Percentiles rank a stretch among this genome's conserved stretches.
These are phyloP conservation scores for Montipora foliosa DNA, from an alignment of 64 coral and sea anemone genomes.

Conservation along the genomic window DNA sequence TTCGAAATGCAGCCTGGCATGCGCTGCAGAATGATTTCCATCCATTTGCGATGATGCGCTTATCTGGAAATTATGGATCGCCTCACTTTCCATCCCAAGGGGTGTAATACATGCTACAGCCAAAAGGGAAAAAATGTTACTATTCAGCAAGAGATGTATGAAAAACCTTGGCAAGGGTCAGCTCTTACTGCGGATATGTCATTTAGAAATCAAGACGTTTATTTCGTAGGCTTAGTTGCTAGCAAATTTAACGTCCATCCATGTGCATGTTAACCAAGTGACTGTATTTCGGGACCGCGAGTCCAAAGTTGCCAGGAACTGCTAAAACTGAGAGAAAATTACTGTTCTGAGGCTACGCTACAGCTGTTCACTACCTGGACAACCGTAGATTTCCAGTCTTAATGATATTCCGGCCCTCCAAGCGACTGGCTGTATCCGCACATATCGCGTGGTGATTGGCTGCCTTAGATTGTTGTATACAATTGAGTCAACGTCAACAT, in stretches of 20 bases:
- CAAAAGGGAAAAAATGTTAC: neutral
- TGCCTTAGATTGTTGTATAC: neutral
- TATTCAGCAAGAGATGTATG: neutral
- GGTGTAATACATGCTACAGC: conserved; percentile 1
- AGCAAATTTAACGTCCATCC: too few relatives aligned
- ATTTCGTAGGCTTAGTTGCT: too few relatives aligned
- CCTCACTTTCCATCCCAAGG: conserved; percentile 18
- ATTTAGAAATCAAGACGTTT: too few relatives aligned
- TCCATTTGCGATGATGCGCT: conserved; percentile 18
- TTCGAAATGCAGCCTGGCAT: conserved; percentile 28
- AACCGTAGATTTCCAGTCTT: neutral
- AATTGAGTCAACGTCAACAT: neutral
- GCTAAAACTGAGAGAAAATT: too few relatives aligned
- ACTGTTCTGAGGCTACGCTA: too few relatives aligned
- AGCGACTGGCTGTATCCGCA: neutral
- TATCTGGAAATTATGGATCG: neutral
- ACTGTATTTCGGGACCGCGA: too few relatives aligned
- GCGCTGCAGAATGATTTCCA: neutral
- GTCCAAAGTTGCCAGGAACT: too few relatives aligned
- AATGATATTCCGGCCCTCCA: neutral
- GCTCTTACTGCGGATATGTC: neutral
- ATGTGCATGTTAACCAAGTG: too few relatives aligned
- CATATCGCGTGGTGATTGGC: neutral
- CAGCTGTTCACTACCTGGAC: neutral
- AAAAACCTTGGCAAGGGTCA: neutral